Conservation (phyloP, 2,888 invertebrate genomes). For the Mechanitis mazaeus region DNA sequence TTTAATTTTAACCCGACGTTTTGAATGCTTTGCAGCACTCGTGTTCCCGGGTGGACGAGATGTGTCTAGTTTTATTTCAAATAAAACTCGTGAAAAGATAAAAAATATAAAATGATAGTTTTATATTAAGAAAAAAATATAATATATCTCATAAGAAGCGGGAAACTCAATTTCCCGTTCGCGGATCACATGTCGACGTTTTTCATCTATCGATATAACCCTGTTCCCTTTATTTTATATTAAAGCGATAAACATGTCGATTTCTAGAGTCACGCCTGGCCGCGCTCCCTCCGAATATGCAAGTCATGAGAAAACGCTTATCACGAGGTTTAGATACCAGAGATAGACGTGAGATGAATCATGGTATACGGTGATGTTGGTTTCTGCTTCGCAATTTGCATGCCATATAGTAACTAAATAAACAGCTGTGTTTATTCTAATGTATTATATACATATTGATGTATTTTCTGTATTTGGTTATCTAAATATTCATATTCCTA, state of each 20-base stretch:
- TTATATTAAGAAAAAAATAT: conserved; percentile 27
- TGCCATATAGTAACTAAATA: conserved; percentile 34
- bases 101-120: not conserved
- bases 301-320: conserved; percentile 76
- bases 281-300: conserved; percentile 70
- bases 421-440: conserved; percentile 23
- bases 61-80: too few relatives aligned
- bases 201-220: conserved; percentile 65
- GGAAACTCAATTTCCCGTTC: conserved; percentile 64
- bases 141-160: conserved; percentile 28
- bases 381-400: conserved; percentile 30
- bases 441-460: conserved; percentile 1
- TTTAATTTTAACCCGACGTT: too few relatives aligned
- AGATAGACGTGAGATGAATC: conserved; percentile 66
- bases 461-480: not conserved
- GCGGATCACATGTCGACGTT: conserved; percentile 53
- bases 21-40: too few relatives aligned
- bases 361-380: conserved; percentile 61
- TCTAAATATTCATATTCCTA: too few relatives aligned
- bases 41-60: too few relatives aligned
- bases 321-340: conserved; percentile 60
- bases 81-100: not conserved
- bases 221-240: conserved; percentile 72
- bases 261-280: conserved; percentile 68
- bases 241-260: conserved; percentile 77